Evolutionary conservation across 2,113 vertebrate species (phyloP), one percentile per base, ranked within the genome.

Genomic region (Forbesichthys agassizii): DNA sequence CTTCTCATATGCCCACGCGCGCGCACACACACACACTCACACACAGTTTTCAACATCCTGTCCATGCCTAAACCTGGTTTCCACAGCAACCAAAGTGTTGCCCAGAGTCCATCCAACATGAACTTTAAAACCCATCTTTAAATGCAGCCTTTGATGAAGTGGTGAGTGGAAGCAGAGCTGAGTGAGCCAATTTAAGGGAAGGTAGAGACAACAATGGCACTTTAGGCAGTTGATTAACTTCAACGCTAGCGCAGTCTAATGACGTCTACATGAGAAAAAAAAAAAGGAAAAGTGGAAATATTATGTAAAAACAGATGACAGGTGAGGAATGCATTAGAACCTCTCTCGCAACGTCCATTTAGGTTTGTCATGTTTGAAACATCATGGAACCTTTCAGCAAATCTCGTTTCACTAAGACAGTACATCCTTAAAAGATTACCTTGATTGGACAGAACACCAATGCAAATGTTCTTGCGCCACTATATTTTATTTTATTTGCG

Each of bases 31-130:
- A 54, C 53, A 54, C 53, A 54, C 53, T 2, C 87, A 84, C 77
- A 64, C 68, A 57, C 71, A 66, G 68, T 71, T 82, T 64, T 63
- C 73, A 56, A 73, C 66, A 76, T 64, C 69, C 78, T 76, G 69
- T 79, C 77, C 73, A 68, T 80, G 75, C 63, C 54, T 75, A 80
- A 64, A 83, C 87, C 85, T 86, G 91, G 90, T 93, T 90, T 81
- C 90, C 83, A 88, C 54, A 58, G 90, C 81, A 90, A 91, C 89
- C 20, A 48, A 84, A 86, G 79, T 77, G 75, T 76, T 79, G 80
- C 78, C 73, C 86, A 71, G 76, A 69, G 78, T 86, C 84, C 75
- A 78, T 86, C 81, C 77, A 81, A 81, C 48, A 11, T 80, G 71
- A 77, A 86, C 79, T 87, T 89, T 84, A 78, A 86, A 88, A 76